phyloP scores from a whole-genome alignment of 2,113 vertebrate species.

The Ciconia stormi region DNA sequence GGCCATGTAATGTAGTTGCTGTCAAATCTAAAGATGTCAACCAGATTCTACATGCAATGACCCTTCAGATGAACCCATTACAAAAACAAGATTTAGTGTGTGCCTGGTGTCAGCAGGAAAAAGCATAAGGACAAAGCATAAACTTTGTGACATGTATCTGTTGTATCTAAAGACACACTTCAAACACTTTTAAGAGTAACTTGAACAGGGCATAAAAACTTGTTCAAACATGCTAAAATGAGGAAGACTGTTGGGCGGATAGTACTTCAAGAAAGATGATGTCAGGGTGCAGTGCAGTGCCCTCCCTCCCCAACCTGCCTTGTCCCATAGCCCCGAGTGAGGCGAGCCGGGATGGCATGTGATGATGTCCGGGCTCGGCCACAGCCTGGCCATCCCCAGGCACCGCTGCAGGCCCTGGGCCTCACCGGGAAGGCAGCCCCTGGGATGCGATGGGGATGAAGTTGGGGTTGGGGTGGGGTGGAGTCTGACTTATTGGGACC shows the following conservation, averaged over 20 bases:
- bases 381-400: background rate
- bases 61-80: background rate
- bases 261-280: background rate
- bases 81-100: background rate
- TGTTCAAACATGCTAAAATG: background rate
- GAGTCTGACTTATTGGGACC: rapidly evolving
- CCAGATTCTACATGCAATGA: background rate
- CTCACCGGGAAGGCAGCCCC: background rate
- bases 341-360: background rate
- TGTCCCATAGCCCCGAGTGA: rapidly evolving
- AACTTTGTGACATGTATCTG: background rate
- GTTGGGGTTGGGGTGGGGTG: background rate
- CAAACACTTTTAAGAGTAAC: background rate
- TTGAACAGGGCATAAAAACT: background rate
- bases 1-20: background rate
- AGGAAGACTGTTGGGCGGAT: background rate
- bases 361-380: rapidly evolving
- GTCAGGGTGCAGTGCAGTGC: background rate
- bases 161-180: background rate
- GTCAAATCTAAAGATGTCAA: background rate
- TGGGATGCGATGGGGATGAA: too few relatives aligned
- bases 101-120: background rate
- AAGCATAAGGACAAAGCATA: background rate
- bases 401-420: background rate
- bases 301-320: background rate